These are phyloP conservation scores for Esox niger DNA, from an alignment of 2,113 vertebrate species.

Conservation along the genomic window DNA sequence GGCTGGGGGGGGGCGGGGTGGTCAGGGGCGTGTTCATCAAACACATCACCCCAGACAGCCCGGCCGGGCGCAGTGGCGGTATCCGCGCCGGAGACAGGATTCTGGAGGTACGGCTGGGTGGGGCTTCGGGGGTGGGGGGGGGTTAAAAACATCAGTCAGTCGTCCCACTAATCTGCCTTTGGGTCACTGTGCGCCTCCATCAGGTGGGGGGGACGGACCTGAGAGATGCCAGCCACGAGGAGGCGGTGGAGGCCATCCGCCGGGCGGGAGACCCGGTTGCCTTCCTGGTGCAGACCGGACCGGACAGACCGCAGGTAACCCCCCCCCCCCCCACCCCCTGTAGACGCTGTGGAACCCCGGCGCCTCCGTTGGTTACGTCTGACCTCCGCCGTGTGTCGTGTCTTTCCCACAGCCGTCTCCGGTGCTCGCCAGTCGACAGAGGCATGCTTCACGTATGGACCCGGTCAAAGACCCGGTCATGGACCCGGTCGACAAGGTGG, in stretches of 20 bases:
- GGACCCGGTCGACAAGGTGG: slow-evolving; percentile 69
- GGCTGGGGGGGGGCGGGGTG: slow-evolving; percentile 90
- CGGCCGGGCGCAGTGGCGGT: slow-evolving; percentile 86
- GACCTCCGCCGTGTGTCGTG: neutral
- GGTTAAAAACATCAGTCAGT: too few relatives aligned
- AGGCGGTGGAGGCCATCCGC: slow-evolving; percentile 95
- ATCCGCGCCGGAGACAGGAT: slow-evolving; percentile 95
- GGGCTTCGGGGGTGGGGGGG: neutral
- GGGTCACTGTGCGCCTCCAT: too few relatives aligned
- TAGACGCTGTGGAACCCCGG: neutral
- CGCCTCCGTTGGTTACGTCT: too few relatives aligned
- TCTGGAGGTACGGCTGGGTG: slow-evolving; percentile 79
- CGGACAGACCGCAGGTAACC: slow-evolving; percentile 79
- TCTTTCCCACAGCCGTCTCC: slow-evolving; percentile 57
- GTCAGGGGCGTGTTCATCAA: slow-evolving; percentile 98
- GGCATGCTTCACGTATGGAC: slow-evolving; percentile 25
- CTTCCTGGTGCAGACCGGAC: slow-evolving; percentile 89
- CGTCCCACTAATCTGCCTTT: too few relatives aligned
- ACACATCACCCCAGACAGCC: slow-evolving; percentile 89
- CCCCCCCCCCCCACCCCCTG: neutral
- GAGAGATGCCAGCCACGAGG: slow-evolving; percentile 91
- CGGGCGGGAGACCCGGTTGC: slow-evolving; percentile 86
- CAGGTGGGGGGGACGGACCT: slow-evolving; percentile 94
- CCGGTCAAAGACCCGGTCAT: too few relatives aligned
- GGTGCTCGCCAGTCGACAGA: slow-evolving; percentile 45